Evolutionary conservation across 2,888 invertebrate genomes (phyloP), one percentile per base, ranked within the genome.

Genomic region (Agapetus fuscipes): DNA sequence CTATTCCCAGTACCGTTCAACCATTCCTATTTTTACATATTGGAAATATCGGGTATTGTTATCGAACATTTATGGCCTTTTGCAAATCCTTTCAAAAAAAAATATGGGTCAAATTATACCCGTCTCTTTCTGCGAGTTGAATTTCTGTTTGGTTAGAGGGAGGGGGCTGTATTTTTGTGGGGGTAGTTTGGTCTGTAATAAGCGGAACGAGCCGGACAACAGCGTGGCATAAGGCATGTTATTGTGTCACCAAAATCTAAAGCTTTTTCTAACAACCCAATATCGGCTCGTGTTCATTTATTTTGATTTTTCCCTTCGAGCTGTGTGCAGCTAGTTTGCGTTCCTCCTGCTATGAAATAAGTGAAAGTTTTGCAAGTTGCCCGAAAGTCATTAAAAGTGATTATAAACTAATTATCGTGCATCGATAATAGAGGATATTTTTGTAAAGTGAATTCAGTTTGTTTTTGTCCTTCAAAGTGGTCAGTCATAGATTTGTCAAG

Each of bases 21-120:
- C 27, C 29, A 28, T 12, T 29, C 26, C 30, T 53, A 44, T 49
- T 48, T 45, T 49, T 45, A 40, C 43, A 39, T 64, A 66, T 66
- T 61, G 63, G 61, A 55, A 66, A 65, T 66, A 65, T 67, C 61
- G 62, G 38, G 64, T 61, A 62, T 66, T 66, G 62, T 63, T 45
- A 64, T n/a, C n/a, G n/a, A 67, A 68, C 65, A 66, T 65, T 64
- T 60, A 60, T 59, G 57, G 56, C 56, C 61, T 63, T 68, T 48
- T 37, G 46, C 46, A 34, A 45, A 41, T 39, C 56, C 59, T 46
- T 47, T 37, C 20, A 20, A 4, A 20, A 4, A 20, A 20, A 20
- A 20, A 20, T 34, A n/a, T n/a, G n/a, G n/a, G n/a, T n/a, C n/a
- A n/a, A n/a, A n/a, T n/a, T n/a, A 28, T 34, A 39, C 33, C n/a